These are phyloP conservation scores for Platerodrilus igneus DNA, from an alignment of 2,888 invertebrate genomes.

Conservation along the genomic window DNA sequence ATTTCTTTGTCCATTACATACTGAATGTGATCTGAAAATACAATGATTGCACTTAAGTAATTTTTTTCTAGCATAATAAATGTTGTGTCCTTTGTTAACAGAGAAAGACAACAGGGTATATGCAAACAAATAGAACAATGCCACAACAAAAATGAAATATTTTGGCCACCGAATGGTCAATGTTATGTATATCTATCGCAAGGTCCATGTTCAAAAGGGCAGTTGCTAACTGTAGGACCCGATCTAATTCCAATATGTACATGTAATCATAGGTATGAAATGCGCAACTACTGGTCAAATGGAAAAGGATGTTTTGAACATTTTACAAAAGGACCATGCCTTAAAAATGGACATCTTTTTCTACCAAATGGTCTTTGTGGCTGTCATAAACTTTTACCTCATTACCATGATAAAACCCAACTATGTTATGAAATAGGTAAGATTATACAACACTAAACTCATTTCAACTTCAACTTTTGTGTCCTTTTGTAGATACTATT, in stretches of 20 bases:
- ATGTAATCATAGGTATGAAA: conserved; percentile 42
- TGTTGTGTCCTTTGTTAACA: conserved; percentile 13
- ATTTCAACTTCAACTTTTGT: too few relatives aligned
- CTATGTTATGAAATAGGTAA: conserved; percentile 74
- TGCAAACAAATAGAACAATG: conserved; percentile 66
- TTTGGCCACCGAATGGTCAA: conserved; percentile 71
- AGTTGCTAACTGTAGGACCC: conserved; percentile 58
- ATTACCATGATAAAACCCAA: conserved; percentile 64
- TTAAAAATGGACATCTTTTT: conserved; percentile 69
- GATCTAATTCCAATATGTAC: conserved; percentile 64
- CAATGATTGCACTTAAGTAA: too few relatives aligned
- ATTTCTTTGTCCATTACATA: too few relatives aligned
- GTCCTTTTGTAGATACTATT: conserved; percentile 56
- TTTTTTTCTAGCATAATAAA: too few relatives aligned
- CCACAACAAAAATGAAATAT: conserved; percentile 59
- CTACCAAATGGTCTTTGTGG: conserved; percentile 70
- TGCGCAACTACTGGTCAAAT: conserved; percentile 55
- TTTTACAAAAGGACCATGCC: conserved; percentile 76
- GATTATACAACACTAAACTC: conserved; percentile 14
- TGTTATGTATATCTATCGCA: conserved; percentile 68
- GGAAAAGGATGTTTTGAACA: conserved; percentile 73
- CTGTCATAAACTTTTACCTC: conserved; percentile 66
- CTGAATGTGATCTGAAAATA: too few relatives aligned
- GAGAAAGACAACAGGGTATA: conserved; percentile 62
- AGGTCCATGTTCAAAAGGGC: conserved; percentile 74